phyloP scores from a whole-genome alignment of 2,113 vertebrate species.

The Lathamus discolor region DNA sequence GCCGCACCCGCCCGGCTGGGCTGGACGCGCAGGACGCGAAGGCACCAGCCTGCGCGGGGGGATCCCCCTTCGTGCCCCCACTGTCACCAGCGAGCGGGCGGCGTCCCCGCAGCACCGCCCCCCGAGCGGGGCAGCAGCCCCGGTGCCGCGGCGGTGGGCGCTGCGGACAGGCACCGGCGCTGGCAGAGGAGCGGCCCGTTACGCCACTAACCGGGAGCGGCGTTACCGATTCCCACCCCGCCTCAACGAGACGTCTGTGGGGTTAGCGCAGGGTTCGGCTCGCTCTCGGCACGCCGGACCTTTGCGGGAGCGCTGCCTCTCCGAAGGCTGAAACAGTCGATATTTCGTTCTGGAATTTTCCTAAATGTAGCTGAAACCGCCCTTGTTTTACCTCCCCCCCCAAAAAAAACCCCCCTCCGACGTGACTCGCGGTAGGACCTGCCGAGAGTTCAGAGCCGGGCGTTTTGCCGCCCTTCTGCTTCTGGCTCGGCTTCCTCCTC shows the following conservation, averaged over 20 bases:
- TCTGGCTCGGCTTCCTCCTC: background rate
- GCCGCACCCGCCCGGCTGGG: background rate
- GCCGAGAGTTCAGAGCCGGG: background rate
- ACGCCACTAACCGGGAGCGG: accelerated
- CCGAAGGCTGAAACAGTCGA: background rate
- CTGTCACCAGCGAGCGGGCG: background rate
- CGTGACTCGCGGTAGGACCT: background rate
- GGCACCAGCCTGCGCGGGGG: background rate
- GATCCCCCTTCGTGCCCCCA: background rate
- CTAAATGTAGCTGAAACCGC: background rate
- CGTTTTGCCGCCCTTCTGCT: background rate
- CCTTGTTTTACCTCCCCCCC: background rate
- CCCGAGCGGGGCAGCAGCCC: background rate
- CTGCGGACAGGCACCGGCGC: background rate
- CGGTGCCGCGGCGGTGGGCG: background rate
- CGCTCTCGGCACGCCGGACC: background rate
- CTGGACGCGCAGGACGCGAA: background rate
- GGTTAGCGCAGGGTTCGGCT: background rate
- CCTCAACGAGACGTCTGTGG: background rate
- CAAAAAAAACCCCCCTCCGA: background rate
- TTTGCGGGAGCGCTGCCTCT: background rate
- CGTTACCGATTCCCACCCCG: background rate
- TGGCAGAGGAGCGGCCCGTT: background rate
- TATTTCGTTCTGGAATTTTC: constrained; percentile 41
- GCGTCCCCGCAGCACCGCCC: background rate